Percentiles rank a stretch among this genome's conserved stretches.
These are phyloP conservation scores for Chelonus insularis DNA, from an alignment of 1,140 invertebrate genomes.

Conservation along the genomic window DNA sequence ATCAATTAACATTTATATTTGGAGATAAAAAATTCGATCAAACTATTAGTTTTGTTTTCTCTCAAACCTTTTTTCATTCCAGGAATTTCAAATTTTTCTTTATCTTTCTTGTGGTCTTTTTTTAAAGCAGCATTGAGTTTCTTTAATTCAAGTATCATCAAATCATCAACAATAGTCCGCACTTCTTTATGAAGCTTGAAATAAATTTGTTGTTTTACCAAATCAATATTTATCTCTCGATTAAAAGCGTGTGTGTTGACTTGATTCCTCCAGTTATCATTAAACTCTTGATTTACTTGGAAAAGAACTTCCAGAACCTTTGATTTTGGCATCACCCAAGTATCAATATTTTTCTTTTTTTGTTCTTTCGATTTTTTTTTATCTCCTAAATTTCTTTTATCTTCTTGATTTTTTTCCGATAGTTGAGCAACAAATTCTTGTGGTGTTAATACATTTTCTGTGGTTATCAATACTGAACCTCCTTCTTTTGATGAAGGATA, in stretches of 20 bases:
- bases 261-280: slow-evolving; percentile 59
- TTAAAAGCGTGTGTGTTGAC: no score
- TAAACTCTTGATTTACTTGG: slow-evolving; percentile 51
- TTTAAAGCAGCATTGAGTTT: slow-evolving; percentile 58
- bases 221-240: no score
- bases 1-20: no score
- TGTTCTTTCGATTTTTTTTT: no score
- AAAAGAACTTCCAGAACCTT: slow-evolving; percentile 45
- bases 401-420: slow-evolving; percentile 29
- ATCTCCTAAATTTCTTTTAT: no score
- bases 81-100: slow-evolving; percentile 44
- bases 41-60: no score
- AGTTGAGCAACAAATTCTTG: slow-evolving; percentile 54
- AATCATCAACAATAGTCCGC: slow-evolving; percentile 61
- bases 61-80: no score
- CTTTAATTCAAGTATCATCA: slow-evolving; percentile 63
- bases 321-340: slow-evolving; percentile 46
- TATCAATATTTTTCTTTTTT: no score
- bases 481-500: slow-evolving; percentile 60
- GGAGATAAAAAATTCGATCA: no score
- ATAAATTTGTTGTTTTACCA: no score
- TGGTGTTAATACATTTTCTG: slow-evolving; percentile 60
- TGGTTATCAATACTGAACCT: slow-evolving; percentile 61
- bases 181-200: slow-evolving; percentile 62
- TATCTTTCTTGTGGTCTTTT: slow-evolving; percentile 48